Percentiles rank a stretch among this genome's conserved stretches.
phyloP scores from a whole-genome alignment of 2,797 vertebrate genomes.

The Eospalax fontanierii region DNA sequence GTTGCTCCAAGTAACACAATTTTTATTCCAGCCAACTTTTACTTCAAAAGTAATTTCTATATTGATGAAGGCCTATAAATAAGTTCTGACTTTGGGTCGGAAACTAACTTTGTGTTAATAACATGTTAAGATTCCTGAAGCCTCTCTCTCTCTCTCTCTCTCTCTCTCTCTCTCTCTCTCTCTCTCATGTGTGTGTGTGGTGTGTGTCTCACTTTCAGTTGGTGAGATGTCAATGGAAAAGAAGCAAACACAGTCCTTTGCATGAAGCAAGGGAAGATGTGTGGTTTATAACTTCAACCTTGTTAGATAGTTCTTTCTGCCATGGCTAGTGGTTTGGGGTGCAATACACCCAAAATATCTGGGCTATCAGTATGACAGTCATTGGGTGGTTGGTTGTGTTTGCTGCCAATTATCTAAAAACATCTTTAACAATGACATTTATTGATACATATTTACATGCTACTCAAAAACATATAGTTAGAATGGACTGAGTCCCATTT shows the following conservation, averaged over 20 bases:
- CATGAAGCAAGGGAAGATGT: not conserved
- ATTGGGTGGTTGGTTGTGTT: not conserved
- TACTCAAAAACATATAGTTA: slow-evolving; percentile 1
- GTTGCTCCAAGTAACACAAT: slow-evolving; percentile 48
- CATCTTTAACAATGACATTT: not conserved
- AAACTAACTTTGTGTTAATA: not conserved
- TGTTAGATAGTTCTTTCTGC: not conserved
- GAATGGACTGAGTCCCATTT: not conserved
- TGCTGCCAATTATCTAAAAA: not conserved
- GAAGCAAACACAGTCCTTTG: not conserved
- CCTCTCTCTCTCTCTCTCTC: too few species aligned
- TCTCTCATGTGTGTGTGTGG: too few species aligned
- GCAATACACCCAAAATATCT: not conserved
- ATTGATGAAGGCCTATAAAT: not conserved
- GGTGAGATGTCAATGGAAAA: not conserved
- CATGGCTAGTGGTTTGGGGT: not conserved
- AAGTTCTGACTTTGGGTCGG: not conserved
- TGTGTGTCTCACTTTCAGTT: not conserved
- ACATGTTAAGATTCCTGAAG: not conserved
- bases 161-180: too few species aligned
- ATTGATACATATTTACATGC: not conserved
- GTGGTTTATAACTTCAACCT: not conserved
- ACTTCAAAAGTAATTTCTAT: slow-evolving; percentile 49
- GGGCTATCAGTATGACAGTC: not conserved
- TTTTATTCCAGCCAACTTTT: slow-evolving; percentile 60